phyloP scores from a whole-genome alignment of 2,888 invertebrate species.

The Parnassius glacialis region DNA sequence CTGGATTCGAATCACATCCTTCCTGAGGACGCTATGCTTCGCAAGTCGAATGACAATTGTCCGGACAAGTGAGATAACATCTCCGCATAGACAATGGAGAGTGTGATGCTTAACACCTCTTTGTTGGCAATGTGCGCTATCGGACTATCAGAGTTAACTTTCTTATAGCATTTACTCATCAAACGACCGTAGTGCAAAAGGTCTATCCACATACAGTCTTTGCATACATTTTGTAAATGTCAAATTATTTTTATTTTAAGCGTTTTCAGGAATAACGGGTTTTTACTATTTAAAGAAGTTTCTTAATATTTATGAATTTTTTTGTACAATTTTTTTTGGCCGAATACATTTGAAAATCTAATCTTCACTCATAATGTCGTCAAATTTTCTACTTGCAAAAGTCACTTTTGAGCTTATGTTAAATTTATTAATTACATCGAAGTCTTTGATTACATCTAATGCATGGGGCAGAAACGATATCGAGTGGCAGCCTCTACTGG shows the following conservation, averaged over 20 bases:
- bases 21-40: slow-evolving; percentile 30
- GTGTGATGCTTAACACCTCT: slow-evolving; percentile 37
- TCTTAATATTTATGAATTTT: too few relatives aligned
- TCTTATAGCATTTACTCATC: slow-evolving; percentile 2
- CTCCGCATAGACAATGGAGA: slow-evolving; percentile 36
- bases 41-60: slow-evolving; percentile 51
- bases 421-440: too few relatives aligned
- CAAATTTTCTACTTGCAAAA: too few relatives aligned
- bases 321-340: too few relatives aligned
- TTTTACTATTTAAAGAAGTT: too few relatives aligned
- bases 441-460: too few relatives aligned
- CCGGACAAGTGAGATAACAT: slow-evolving; percentile 39
- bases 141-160: slow-evolving; percentile 6
- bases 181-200: background rate
- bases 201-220: background rate
- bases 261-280: background rate
- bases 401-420: too few relatives aligned
- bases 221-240: background rate
- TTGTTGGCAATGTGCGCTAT: slow-evolving; percentile 14
- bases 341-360: too few relatives aligned
- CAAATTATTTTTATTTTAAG: background rate
- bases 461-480: too few relatives aligned
- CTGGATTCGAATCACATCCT: slow-evolving; percentile 58
- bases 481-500: too few relatives aligned
- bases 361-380: too few relatives aligned